Evolutionary conservation across 2,113 vertebrate species (phyloP).

Genomic region (Bos indicus): DNA sequence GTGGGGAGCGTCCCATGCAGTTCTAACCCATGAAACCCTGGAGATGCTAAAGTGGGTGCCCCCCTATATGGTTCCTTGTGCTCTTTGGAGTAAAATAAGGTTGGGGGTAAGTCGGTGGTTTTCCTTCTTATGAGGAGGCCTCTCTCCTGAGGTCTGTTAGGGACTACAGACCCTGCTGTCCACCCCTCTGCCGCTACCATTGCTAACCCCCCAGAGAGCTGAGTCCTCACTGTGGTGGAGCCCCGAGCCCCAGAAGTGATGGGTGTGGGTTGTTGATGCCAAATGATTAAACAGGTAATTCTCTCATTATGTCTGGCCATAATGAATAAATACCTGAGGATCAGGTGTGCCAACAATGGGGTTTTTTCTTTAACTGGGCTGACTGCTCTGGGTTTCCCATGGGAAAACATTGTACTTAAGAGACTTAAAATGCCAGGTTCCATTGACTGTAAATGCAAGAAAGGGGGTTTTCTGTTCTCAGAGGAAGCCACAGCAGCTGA

Average conservation of each 20-base stretch:
- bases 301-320: not conserved
- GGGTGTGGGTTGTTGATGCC: not conserved
- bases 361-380: not conserved
- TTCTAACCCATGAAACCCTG: not conserved
- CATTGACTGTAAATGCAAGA: not conserved
- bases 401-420: not conserved
- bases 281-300: not conserved
- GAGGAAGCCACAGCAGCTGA: not conserved
- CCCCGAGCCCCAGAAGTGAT: not conserved
- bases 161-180: not conserved
- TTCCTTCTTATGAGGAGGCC: not conserved
- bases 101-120: not conserved
- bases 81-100: not conserved
- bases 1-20: rapidly evolving
- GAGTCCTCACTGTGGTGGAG: not conserved
- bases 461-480: not conserved
- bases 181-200: not conserved
- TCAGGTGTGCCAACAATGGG: not conserved
- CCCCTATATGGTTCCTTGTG: not conserved
- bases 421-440: not conserved
- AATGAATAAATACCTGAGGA: not conserved
- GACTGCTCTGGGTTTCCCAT: not conserved
- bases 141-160: not conserved
- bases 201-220: rapidly evolving
- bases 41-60: not conserved